These are phyloP conservation scores for Leptonema lineaticorne DNA, from an alignment of 1,140 invertebrate species.

Conservation along the genomic window DNA sequence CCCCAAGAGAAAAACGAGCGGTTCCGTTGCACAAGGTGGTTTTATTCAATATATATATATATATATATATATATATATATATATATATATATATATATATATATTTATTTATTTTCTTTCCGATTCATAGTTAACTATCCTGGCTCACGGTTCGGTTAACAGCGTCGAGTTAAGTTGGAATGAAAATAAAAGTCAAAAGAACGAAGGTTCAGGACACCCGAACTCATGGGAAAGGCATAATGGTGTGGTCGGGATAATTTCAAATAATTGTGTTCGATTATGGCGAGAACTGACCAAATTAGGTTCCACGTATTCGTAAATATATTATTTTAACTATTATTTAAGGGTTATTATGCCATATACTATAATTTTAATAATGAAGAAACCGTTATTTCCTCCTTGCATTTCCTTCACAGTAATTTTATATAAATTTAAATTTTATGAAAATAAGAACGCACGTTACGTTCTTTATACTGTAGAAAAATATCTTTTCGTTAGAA, in stretches of 20 bases:
- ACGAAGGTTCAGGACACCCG: not conserved
- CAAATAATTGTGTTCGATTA: not conserved
- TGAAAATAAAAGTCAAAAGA: not conserved
- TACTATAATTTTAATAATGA: no score
- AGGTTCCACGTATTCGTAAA: no score
- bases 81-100: not conserved
- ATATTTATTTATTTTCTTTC: not conserved
- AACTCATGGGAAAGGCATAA: slow-evolving; percentile 16
- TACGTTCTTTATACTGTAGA: no score
- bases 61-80: not conserved
- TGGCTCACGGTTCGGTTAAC: not conserved
- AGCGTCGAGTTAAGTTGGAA: not conserved
- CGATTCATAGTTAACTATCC: not conserved
- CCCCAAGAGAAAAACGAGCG: not conserved
- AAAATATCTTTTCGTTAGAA: no score
- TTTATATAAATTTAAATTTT: no score
- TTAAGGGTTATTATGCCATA: no score
- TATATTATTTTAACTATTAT: no score
- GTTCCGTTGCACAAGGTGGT: no score
- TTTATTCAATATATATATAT: not conserved
- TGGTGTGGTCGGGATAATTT: slow-evolving; percentile 1
- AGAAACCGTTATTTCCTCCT: not conserved
- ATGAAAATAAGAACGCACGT: no score
- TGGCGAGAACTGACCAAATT: not conserved
- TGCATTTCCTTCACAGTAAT: no score